These are phyloP conservation scores for Rhimphoctona megacephalus DNA, from an alignment of 2,888 invertebrate species.

Conservation along the genomic window DNA sequence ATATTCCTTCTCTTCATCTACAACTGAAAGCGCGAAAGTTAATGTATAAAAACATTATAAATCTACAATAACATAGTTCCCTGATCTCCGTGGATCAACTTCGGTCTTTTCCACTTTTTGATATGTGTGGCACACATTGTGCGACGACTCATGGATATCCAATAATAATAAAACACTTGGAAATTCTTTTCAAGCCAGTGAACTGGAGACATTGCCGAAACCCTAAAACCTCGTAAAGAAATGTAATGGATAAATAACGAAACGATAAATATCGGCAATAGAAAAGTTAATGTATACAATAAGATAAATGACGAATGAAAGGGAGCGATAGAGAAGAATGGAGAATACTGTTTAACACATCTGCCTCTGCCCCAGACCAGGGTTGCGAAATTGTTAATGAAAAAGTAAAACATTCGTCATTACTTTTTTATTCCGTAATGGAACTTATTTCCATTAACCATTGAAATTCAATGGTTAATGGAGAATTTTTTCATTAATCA, in stretches of 20 bases:
- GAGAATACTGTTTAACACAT: not conserved
- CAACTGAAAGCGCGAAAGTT: constrained; percentile 16
- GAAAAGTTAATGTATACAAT: not conserved
- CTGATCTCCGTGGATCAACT: constrained; percentile 44
- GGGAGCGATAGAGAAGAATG: not conserved
- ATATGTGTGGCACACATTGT: constrained; percentile 27
- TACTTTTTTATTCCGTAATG: too few relatives aligned
- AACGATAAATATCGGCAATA: constrained; percentile 4
- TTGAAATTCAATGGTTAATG: too few relatives aligned
- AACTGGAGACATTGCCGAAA: constrained; percentile 41
- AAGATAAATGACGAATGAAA: constrained; percentile 37
- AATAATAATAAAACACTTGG: constrained; percentile 41
- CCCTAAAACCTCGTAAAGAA: constrained; percentile 9
- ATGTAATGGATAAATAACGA: constrained; percentile 28
- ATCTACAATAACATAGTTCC: constrained; percentile 20
- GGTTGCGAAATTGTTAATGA: too few relatives aligned
- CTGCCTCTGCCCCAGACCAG: not conserved
- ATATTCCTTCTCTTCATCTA: not conserved
- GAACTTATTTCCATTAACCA: too few relatives aligned
- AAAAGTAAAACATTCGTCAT: too few relatives aligned
- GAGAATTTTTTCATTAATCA: too few relatives aligned
- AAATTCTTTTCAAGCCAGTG: constrained; percentile 56
- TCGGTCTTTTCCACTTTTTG: constrained; percentile 27
- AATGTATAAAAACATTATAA: constrained; percentile 29
- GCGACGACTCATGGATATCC: constrained; percentile 6